Percentiles rank a stretch among this genome's conserved stretches.
Evolutionary conservation across 2,888 invertebrate genomes (phyloP).

Genomic region (Lepetodrilus schrolli): DNA sequence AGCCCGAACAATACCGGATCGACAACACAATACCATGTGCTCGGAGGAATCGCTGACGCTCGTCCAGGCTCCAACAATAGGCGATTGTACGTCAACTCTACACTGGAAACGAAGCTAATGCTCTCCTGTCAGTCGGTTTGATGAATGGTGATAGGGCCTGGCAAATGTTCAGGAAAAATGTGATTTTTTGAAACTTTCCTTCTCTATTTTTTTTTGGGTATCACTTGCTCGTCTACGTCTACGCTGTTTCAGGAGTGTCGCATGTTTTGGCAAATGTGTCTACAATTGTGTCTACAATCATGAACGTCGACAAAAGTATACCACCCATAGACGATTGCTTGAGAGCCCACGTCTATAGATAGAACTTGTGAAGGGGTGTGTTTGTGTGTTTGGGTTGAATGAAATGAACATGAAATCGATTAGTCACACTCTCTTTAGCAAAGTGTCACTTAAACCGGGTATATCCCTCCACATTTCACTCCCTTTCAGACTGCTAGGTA

Average conservation of each 20-base stretch:
- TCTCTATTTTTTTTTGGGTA: conserved; percentile 12
- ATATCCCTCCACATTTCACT: background rate
- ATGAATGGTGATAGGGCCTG: conserved; percentile 29
- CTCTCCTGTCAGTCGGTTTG: conserved; percentile 22
- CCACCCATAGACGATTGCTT: too few species aligned
- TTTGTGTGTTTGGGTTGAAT: conserved; percentile 10
- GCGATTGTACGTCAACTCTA: conserved; percentile 16
- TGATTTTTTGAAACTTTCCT: too few species aligned
- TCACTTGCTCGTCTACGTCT: too few species aligned
- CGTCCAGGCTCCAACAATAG: conserved; percentile 21
- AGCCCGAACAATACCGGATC: background rate
- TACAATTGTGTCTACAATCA: too few species aligned
- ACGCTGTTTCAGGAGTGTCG: too few species aligned
- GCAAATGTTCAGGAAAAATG: conserved; percentile 28
- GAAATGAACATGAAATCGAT: conserved; percentile 24
- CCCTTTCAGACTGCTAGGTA: background rate
- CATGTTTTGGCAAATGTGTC: too few species aligned
- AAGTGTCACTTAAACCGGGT: conserved; percentile 6
- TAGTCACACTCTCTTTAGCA: conserved; percentile 26
- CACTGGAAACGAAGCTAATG: conserved; percentile 28
- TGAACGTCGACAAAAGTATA: too few species aligned
- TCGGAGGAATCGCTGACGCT: conserved; percentile 17
- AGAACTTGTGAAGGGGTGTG: conserved; percentile 3
- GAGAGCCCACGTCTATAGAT: too few species aligned
- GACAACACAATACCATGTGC: conserved; percentile 10